These are phyloP conservation scores for Amiota minor DNA, from an alignment of 2,888 invertebrate genomes.

Conservation along the genomic window DNA sequence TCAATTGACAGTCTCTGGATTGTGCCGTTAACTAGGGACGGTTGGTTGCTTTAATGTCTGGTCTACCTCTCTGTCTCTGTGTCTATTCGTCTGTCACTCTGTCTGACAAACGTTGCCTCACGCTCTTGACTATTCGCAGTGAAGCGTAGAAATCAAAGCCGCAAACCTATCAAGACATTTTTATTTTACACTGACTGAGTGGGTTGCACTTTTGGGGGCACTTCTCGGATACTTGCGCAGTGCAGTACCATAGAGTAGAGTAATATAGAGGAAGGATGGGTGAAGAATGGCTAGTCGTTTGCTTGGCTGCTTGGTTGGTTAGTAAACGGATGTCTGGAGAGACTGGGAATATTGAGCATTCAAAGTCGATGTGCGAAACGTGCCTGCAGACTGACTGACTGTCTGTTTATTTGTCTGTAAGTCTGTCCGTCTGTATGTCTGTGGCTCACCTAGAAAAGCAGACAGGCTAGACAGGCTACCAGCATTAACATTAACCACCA, in stretches of 20 bases:
- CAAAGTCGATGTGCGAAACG: constrained; percentile 3
- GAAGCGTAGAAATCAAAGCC: constrained; percentile 58
- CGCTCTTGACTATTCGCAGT: constrained; percentile 7
- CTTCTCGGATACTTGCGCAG: too few relatives aligned
- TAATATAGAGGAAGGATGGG: too few relatives aligned
- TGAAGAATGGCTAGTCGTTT: too few relatives aligned
- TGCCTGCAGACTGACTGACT: constrained; percentile 41
- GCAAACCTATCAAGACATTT: constrained; percentile 60
- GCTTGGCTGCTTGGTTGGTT: too few relatives aligned
- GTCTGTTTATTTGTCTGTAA: background rate
- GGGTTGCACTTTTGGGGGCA: too few relatives aligned
- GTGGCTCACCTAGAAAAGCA: background rate
- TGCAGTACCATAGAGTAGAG: too few relatives aligned
- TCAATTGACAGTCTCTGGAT: background rate
- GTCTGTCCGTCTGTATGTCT: background rate
- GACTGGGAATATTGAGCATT: too few relatives aligned
- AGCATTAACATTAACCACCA: background rate
- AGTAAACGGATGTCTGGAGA: too few relatives aligned
- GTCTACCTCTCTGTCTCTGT: background rate
- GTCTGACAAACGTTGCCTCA: background rate
- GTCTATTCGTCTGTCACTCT: background rate
- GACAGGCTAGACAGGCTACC: background rate
- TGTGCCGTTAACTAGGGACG: background rate
- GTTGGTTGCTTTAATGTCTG: background rate
- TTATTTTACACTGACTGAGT: constrained; percentile 46